Evolutionary conservation across 2,888 invertebrate species (phyloP), one percentile per base, ranked within the genome.

Genomic region (Choristoneura rosaceana): DNA sequence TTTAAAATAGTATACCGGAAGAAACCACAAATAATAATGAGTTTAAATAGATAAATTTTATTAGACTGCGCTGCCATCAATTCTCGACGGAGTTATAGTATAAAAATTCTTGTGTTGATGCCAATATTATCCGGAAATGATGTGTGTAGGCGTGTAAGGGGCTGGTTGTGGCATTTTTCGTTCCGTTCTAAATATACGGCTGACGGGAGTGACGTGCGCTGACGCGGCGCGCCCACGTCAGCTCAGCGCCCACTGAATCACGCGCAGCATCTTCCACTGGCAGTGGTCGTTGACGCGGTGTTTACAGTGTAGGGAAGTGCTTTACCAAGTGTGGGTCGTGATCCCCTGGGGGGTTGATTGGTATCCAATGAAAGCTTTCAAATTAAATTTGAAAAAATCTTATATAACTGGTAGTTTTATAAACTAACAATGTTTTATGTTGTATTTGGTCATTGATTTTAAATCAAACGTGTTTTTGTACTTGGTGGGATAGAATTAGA

Each of bases 171-270:
- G 71, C 71, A 64, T 71, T 82, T 82, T 78, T 73, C 59, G 68
- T 90, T 90, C 90, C 87, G 74, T 81, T 89, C 92, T 92, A 93
- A 91, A 93, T 91, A 90, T 93, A 92, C 83, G 75, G 79, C 86
- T 91, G 92, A 91, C 87, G 89, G 78, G 78, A 81, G 84, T 92
- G 93, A 92, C 91, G 93, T 84, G 84, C 77, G 85, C 83, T 86
- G 87, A 89, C 87, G 87, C 86, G 85, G 83, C 77, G 85, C 76
- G 84, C 89, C 88, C 88, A 87, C 90, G 88, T 88, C 90, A 90
- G 86, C 84, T 88, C 90, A 90, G 86, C 84, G 78, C 83, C 80
- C 80, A 87, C 87, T 86, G 88, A 85, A 90, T 90, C 92, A 92
- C 88, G 90, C 86, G 90, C 67, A 71, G 67, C 61, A 17, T 15